Conservation (phyloP, 2,113 vertebrate species). For the Aphelocoma coerulescens region DNA sequence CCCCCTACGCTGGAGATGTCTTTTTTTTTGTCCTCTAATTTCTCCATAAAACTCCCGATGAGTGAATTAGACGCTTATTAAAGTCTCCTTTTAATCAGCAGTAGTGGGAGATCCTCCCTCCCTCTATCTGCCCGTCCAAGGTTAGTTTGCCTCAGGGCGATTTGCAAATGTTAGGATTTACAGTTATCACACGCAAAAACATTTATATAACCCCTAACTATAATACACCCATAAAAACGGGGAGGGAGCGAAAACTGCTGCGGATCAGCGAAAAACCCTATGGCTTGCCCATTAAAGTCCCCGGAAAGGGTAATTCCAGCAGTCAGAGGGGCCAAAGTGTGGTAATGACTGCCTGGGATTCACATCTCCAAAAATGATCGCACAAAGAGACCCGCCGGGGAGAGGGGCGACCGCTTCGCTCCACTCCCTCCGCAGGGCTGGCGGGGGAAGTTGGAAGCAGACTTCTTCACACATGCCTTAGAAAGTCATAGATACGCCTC, state of each 20-base stretch:
- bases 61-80: constrained; percentile 72
- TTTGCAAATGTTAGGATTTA: constrained; percentile 70
- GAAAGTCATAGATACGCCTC: neutral
- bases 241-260: constrained; percentile 61
- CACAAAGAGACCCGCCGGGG: neutral
- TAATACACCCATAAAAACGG: constrained; percentile 63
- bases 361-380: neutral
- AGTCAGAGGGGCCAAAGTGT: constrained; percentile 32
- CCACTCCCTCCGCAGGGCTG: neutral
- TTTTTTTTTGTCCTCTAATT: constrained; percentile 41
- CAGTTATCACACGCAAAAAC: constrained; percentile 67
- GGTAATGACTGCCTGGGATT: constrained; percentile 22
- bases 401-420: neutral
- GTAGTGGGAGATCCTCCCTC: constrained; percentile 63
- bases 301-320: constrained; percentile 46
- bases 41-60: constrained; percentile 70
- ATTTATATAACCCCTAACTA: constrained; percentile 69
- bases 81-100: constrained; percentile 70
- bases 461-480: neutral
- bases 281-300: constrained; percentile 47
- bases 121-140: constrained; percentile 58
- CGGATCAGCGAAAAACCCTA: constrained; percentile 63
- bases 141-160: constrained; percentile 64
- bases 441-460: neutral
- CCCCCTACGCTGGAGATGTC: neutral